Evolutionary conservation across 2,797 vertebrate genomes (phyloP), one percentile per base, ranked within the genome.

Genomic region (Jordanella pulchra): DNA sequence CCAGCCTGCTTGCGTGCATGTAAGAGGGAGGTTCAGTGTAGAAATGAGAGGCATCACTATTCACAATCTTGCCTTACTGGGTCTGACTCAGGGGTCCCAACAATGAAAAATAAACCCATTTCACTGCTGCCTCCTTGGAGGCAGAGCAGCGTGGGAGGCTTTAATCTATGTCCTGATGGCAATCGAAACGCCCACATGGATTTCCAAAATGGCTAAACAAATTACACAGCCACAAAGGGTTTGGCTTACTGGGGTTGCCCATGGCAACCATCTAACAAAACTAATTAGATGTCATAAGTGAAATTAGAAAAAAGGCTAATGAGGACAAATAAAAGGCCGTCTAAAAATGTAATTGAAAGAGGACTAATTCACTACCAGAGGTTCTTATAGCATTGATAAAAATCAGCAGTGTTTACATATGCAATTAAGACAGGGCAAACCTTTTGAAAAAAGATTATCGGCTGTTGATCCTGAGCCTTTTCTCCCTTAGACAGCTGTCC

Each of bases 391-490:
- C 70, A 75, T 39, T 3, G 10, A 15, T n/a, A 63, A n/a, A 32
- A 67, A 84, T 72, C 14, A 2, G 71, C 7, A 47, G 17, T n/a
- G 66, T 71, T 73, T 42, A 65, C 21, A 75, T 61, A 67, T 71
- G 44, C 18, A 70, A 54, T 60, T 75, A 17, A 79, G 72, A 17
- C 44, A 35, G 77, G 15, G 32, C 92, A 81, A 93, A 99, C 97
- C 96, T 98, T 97, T 67, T 75, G 95, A 89, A 84, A 97, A 96
- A 91, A 98, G 97, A 90, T 93, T 75, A 97, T 93, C 85, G 95
- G 95, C 84, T 97, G 95, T 60, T 96, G 95, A 25, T 95, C 94
- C 61, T 94, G 92, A 81, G 94, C 93, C 48, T 89, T 95, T 23
- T 97, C 96, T 90, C 94, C 94, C 94, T 95, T 97, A 69, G 80